phyloP scores from a whole-genome alignment of 2,888 invertebrate genomes.

The Drosophila atroscutellata region DNA sequence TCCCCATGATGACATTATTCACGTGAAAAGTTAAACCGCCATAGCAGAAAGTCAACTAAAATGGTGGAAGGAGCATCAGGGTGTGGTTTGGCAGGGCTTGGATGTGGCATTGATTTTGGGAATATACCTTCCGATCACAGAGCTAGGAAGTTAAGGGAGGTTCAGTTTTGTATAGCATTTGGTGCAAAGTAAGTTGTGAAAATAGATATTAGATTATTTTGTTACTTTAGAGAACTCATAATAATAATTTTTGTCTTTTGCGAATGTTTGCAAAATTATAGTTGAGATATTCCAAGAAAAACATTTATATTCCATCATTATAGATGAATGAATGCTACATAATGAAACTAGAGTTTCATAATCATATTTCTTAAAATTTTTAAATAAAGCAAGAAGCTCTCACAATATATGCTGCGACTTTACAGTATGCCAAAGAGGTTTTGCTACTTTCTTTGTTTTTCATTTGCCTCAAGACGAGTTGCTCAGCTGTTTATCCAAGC shows the following conservation, averaged over 20 bases:
- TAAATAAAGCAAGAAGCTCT: background rate
- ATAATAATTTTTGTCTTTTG: background rate
- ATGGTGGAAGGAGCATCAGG: background rate
- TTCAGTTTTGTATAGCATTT: background rate
- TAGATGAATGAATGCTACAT: background rate
- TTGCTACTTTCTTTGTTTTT: background rate
- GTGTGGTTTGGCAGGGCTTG: background rate
- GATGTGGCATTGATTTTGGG: constrained; percentile 20
- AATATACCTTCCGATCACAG: background rate
- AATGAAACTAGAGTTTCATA: background rate
- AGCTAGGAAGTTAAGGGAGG: background rate
- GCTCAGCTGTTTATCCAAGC: constrained; percentile 1
- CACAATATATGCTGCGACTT: background rate
- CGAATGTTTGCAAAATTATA: background rate
- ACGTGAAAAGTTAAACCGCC: constrained; percentile 71
- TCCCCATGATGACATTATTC: constrained; percentile 72
- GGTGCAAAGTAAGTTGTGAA: background rate
- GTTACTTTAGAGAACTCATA: background rate
- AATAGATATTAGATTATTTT: background rate
- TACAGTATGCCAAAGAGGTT: no score
- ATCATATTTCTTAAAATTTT: background rate
- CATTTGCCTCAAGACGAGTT: background rate
- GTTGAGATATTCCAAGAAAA: background rate
- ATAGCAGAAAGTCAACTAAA: background rate
- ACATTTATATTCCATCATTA: background rate